Conservation (phyloP, 2,797 vertebrate species). For the Lerista edwardsae region DNA sequence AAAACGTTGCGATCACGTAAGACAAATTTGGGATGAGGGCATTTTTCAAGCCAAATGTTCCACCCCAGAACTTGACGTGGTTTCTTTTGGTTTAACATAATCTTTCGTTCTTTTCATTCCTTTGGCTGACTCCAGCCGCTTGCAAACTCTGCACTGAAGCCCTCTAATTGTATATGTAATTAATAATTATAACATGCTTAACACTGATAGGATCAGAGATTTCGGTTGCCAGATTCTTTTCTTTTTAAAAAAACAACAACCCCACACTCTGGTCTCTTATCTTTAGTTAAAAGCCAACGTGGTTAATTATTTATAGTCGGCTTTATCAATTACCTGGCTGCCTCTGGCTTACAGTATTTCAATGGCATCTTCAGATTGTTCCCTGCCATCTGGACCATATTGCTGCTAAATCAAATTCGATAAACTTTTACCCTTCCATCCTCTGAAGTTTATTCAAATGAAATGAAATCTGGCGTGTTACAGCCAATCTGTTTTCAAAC, state of each 20-base stretch:
- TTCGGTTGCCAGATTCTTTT: slow-evolving; percentile 62
- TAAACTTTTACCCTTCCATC: slow-evolving; percentile 71
- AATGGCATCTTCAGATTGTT: slow-evolving; percentile 64
- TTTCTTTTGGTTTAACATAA: slow-evolving; percentile 46
- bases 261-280: slow-evolving; percentile 41
- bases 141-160: slow-evolving; percentile 52
- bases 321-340: slow-evolving; percentile 62
- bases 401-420: slow-evolving; percentile 73
- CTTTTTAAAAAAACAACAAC: slow-evolving; percentile 40
- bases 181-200: slow-evolving; percentile 58
- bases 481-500: slow-evolving; percentile 62
- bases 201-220: slow-evolving; percentile 49
- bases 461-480: slow-evolving; percentile 52
- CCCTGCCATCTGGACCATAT: slow-evolving; percentile 61
- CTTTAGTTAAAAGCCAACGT: slow-evolving; percentile 62
- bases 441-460: slow-evolving; percentile 65
- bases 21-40: neutral
- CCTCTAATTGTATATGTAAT: slow-evolving; percentile 62
- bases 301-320: slow-evolving; percentile 68
- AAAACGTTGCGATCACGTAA: too few species aligned
- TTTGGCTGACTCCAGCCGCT: slow-evolving; percentile 49
- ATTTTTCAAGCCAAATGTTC: slow-evolving; percentile 36
- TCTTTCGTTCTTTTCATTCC: slow-evolving; percentile 55
- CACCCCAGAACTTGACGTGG: slow-evolving; percentile 5
- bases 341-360: slow-evolving; percentile 55